Percentiles rank a stretch among this genome's conserved stretches.
phyloP scores from a whole-genome alignment of 2,888 invertebrate species.

The Oxystoma pomonae region DNA sequence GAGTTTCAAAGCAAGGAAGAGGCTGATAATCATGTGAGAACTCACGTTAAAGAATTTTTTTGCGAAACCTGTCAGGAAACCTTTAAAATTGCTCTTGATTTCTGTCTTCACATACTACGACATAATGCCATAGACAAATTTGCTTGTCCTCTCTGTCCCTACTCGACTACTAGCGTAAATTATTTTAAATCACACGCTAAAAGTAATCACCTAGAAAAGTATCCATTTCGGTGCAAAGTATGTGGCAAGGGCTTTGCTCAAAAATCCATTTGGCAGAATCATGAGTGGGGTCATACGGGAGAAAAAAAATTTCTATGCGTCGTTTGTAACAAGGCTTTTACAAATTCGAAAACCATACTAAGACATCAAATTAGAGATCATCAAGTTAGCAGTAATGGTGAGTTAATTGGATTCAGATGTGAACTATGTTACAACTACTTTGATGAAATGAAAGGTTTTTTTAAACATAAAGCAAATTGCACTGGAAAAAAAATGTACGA shows the following conservation, averaged over 20 bases:
- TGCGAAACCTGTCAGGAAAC: constrained; percentile 38
- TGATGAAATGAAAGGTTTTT: no score
- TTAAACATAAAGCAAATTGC: no score
- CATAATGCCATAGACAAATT: constrained; percentile 29
- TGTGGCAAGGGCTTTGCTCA: constrained; percentile 52
- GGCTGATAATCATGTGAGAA: constrained; percentile 32
- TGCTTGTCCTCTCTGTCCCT: constrained; percentile 32
- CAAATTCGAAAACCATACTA: no score
- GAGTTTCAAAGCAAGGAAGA: constrained; percentile 31
- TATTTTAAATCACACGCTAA: no score
- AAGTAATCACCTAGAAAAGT: constrained; percentile 50
- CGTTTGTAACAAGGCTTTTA: constrained; percentile 42
- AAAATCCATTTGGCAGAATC: constrained; percentile 37
- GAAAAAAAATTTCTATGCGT: constrained; percentile 41
- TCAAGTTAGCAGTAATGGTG: no score
- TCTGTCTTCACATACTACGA: constrained; percentile 36
- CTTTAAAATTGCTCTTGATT: constrained; percentile 40
- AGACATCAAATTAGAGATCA: no score
- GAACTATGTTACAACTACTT: no score
- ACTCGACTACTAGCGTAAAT: constrained; percentile 32
- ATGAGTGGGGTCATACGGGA: constrained; percentile 41
- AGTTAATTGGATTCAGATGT: no score
- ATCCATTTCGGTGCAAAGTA: constrained; percentile 43
- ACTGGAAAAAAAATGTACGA: no score
- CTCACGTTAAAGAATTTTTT: constrained; percentile 44